Percentiles rank a stretch among this genome's conserved stretches.
Evolutionary conservation across 2,888 invertebrate species (phyloP).

Genomic region (Drosophila atroscutellata): DNA sequence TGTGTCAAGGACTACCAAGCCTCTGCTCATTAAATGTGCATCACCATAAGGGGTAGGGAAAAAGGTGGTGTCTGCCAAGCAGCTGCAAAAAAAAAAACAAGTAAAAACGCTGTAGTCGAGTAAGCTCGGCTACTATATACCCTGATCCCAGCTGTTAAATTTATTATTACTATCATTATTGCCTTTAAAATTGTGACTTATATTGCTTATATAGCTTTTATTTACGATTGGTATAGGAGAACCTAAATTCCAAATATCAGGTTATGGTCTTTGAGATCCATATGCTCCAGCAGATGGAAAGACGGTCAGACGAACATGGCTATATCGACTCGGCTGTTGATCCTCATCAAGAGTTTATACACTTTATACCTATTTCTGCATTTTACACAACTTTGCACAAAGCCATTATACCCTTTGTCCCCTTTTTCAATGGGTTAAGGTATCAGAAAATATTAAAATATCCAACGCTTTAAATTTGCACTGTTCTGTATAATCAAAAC

Average conservation of each 20-base stretch:
- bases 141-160: not conserved
- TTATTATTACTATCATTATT: too few relatives aligned
- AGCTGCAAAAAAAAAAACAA: not conserved
- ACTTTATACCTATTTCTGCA: not conserved
- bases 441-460: not conserved
- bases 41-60: conserved; percentile 19
- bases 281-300: too few relatives aligned
- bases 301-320: not conserved
- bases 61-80: not conserved
- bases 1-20: conserved; percentile 44
- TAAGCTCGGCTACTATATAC: not conserved
- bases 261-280: too few relatives aligned
- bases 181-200: too few relatives aligned
- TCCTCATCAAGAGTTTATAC: not conserved
- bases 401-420: not conserved
- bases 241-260: too few relatives aligned
- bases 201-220: too few relatives aligned
- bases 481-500: conserved; percentile 64
- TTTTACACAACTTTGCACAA: not conserved
- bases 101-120: not conserved
- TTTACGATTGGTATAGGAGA: too few relatives aligned
- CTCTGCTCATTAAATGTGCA: conserved; percentile 52
- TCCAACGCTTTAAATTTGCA: conserved; percentile 10
- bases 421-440: not conserved
- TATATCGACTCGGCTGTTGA: not conserved